Evolutionary conservation across 2,113 vertebrate species (phyloP), one percentile per base, ranked within the genome.

Genomic region (Rhea americana): DNA sequence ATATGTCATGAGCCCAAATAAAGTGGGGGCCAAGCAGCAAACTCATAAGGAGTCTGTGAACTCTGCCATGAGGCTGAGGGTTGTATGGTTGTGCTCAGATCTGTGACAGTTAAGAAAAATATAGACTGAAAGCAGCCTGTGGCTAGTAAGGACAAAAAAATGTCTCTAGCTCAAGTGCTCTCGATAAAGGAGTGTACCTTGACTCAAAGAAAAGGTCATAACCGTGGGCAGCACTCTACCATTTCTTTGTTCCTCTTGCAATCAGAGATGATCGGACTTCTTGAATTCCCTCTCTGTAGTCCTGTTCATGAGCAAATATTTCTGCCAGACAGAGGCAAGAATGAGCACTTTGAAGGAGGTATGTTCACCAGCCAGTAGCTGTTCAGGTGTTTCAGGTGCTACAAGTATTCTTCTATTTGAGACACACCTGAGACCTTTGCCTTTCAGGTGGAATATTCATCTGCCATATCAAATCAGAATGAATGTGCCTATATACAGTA

Each of bases 351-450:
- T 62, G 37, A 74, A 66, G 76, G 43, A 7, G 7, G 1, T 24
- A 14, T 1, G 4, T 3, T 55, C 26, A 53, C 7, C 1, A 0
- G 12, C 35, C 18, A 56, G 48, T 17, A 72, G 63, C 11, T 72
- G 39, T 51, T 7, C 13, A 85, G 21, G 67, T 20, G 24, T 7
- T 28, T 17, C 19, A 82, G 30, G 32, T 70, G 47, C 11, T 9
- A 55, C 1, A 2, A 25, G 7, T 70, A 55, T 59, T 82, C 22
- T 39, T 90, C 37, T 24, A 21, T 37, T 19, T 61, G 43, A 43
- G 65, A n/a, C 37, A 28, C 37, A 25, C 26, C 28, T 43, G 16
- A 43, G 30, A 10, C 2, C 15, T 70, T 62, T 45, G 13, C 39
- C 32, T 82, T 82, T 32, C 41, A 43, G 20, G 22, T 19, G 53